These are phyloP conservation scores for Cataglyphis cursor DNA, from an alignment of 2,888 invertebrate species.

Conservation along the genomic window DNA sequence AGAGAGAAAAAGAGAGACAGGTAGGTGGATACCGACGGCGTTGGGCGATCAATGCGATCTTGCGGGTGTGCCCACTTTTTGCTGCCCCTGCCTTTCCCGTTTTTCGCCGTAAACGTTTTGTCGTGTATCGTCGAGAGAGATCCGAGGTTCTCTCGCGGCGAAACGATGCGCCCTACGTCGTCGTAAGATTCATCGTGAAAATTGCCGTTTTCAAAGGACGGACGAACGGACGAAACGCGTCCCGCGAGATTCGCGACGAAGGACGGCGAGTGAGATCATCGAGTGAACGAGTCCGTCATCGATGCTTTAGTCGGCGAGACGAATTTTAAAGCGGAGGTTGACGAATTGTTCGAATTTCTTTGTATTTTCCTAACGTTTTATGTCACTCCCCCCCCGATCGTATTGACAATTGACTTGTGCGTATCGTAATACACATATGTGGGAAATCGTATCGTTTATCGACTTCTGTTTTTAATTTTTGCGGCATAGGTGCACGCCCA, in stretches of 20 bases:
- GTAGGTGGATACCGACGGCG: conserved; percentile 1
- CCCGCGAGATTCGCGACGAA: conserved; percentile 73
- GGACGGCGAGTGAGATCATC: conserved; percentile 81
- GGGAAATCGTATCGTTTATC: neutral
- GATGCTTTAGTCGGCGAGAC: neutral
- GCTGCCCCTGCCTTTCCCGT: conserved; percentile 1
- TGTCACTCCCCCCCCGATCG: too few relatives aligned
- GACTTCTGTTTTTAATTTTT: conserved; percentile 41
- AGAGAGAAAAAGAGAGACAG: neutral
- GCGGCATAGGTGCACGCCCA: conserved; percentile 75
- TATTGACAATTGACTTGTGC: neutral
- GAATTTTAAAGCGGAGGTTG: neutral
- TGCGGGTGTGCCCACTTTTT: conserved; percentile 79
- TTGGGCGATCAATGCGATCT: conserved; percentile 80
- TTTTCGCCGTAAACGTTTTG: neutral
- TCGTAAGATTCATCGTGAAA: neutral
- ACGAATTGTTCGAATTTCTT: neutral
- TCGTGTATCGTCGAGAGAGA: neutral
- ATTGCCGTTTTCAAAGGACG: neutral
- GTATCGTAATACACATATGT: neutral
- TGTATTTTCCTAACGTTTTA: neutral
- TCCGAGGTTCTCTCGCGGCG: neutral
- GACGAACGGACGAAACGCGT: neutral
- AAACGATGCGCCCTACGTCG: conserved; percentile 1
- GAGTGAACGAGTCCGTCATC: conserved; percentile 57